phyloP scores from a whole-genome alignment of 2,888 invertebrate genomes.

The Cosmia trapezina region DNA sequence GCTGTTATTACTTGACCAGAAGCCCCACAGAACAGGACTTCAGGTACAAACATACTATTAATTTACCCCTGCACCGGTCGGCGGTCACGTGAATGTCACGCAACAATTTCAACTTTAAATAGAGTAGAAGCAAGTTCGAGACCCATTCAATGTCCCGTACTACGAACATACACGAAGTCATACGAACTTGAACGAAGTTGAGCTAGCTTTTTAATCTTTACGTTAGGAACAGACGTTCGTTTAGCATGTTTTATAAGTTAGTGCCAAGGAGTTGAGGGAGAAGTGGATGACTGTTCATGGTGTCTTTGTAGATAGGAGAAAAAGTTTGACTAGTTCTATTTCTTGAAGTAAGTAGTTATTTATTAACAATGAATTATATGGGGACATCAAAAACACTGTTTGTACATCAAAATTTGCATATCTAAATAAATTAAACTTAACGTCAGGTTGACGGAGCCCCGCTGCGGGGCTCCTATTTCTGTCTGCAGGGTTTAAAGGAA shows the following conservation, averaged over 20 bases:
- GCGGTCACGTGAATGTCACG: slow-evolving; percentile 54
- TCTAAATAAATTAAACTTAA: too few relatives aligned
- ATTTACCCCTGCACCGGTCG: slow-evolving; percentile 22
- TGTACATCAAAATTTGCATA: too few relatives aligned
- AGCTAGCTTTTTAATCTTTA: slow-evolving; percentile 54
- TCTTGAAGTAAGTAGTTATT: too few relatives aligned
- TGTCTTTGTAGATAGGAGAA: background rate
- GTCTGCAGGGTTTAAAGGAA: too few relatives aligned
- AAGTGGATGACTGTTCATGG: too few relatives aligned
- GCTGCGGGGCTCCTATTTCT: too few relatives aligned
- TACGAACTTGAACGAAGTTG: slow-evolving; percentile 29
- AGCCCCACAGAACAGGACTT: background rate
- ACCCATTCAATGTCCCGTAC: slow-evolving; percentile 38
- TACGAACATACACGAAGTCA: slow-evolving; percentile 40
- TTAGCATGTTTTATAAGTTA: slow-evolving; percentile 39
- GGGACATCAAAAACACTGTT: too few relatives aligned
- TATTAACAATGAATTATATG: too few relatives aligned
- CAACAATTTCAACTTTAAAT: slow-evolving; percentile 68
- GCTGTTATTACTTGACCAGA: background rate
- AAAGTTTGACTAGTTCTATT: too few relatives aligned
- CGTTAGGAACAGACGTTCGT: slow-evolving; percentile 30
- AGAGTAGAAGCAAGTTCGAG: slow-evolving; percentile 50
- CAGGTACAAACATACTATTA: slow-evolving; percentile 30
- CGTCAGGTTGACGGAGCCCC: too few relatives aligned
- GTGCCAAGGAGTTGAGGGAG: slow-evolving; percentile 13